These are phyloP conservation scores for Leucophenga maculata DNA, from an alignment of 2,888 invertebrate genomes.

Conservation along the genomic window DNA sequence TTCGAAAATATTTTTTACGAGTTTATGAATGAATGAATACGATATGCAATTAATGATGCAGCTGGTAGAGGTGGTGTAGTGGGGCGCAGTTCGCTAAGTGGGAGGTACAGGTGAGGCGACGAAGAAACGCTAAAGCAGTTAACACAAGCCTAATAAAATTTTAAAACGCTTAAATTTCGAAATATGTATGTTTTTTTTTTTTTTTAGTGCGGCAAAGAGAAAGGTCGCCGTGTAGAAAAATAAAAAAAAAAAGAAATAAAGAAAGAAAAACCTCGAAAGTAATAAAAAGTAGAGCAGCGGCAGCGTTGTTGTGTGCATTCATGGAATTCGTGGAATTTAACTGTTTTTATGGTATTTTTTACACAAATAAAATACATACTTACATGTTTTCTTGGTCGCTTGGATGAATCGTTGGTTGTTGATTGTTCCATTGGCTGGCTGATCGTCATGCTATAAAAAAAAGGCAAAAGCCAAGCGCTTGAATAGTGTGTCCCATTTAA, in stretches of 20 bases:
- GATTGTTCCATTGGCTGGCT: neutral
- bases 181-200: slow-evolving; percentile 10
- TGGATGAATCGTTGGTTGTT: neutral
- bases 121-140: neutral
- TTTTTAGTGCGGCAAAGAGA: neutral
- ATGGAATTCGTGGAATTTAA: slow-evolving; percentile 22
- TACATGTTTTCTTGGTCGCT: neutral
- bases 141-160: slow-evolving; percentile 30
- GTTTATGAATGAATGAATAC: slow-evolving; percentile 52
- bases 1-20: slow-evolving; percentile 39
- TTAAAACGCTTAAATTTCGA: slow-evolving; percentile 24
- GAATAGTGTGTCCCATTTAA: no score
- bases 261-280: neutral
- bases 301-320: neutral
- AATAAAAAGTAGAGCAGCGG: slow-evolving; percentile 10
- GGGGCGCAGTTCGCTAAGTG: neutral
- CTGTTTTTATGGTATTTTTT: slow-evolving; percentile 15
- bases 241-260: neutral
- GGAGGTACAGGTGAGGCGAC: neutral
- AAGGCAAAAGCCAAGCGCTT: neutral
- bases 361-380: neutral
- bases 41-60: slow-evolving; percentile 41
- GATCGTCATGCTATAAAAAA: neutral
- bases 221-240: neutral
- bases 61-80: slow-evolving; percentile 20